Evolutionary conservation across 2,797 vertebrate species (phyloP), one percentile per base, ranked within the genome.

Genomic region (Alauda arvensis): DNA sequence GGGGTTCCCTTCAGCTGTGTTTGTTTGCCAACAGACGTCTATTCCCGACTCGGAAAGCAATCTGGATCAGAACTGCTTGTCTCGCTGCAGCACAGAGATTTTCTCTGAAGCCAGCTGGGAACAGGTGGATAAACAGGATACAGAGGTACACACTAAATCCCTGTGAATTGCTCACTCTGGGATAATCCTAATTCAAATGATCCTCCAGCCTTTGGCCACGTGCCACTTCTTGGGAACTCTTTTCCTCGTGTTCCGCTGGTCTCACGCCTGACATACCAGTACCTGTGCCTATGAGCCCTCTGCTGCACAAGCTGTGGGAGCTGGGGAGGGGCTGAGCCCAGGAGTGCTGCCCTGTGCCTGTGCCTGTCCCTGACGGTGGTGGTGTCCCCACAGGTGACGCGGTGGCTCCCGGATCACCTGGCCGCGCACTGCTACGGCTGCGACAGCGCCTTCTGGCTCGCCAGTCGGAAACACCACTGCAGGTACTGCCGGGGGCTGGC

Each of bases 21-120:
- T 97, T 97, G 96, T 97, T 97, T 97, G 95, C 96, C 96, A 97
- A 97, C 97, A 99, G 99, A 99, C 98, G 83, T 99, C 98, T 91
- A 98, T 99, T 93, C 97, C 98, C 7, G 99, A 99, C 97, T 99
- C 97, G 4, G 99, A 99, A 97, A 98, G 97, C 97, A 99, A 98
- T 97, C 94, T 98, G 97, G 99, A 99, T 97, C 98, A 97, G 91
- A 99, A 98, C 98, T 99, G 98, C 96, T 97, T 99, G 98, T 99
- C 99, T 23, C 98, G 97, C 97, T 99, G 99, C 98, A 99, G 99
- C 97, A 99, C 98, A 81, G 99, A 99, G 97, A 97, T 99, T 93
- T 99, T 99, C 97, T 99, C 99, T 66, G 99, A 99, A 97, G 97
- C 98, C 96, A 99, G 99, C 98, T 99, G 99, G 99, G 99, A 99